Base-by-base conservation (phyloP, 2,113 vertebrate species). In the Gallinago paraguaiae region DNA sequence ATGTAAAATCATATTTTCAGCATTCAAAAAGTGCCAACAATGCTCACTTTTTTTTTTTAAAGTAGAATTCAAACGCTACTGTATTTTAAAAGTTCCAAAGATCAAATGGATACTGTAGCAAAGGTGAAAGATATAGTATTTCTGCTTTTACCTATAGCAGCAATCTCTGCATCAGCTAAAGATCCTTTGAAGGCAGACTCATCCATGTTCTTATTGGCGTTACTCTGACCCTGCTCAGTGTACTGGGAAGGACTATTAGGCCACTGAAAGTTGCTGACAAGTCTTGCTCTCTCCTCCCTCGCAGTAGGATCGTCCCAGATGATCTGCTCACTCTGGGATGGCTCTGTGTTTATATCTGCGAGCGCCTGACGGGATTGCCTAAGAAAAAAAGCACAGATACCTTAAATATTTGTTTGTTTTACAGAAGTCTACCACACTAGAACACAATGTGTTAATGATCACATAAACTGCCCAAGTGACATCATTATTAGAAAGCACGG, bases 261-360 rank as follows among this genome's bases (percentile, higher is more conserved):
- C 99, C 99, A 99, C 97, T 99, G 99, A 27, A 99, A 60, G 78
- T 99, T 99, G 96, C 99, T 99, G 71, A 99, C 99, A 41, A 99
- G 98, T 93, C 98, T 99, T 33, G 99, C 99, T 90, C 99, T 97
- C 97, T 99, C 99, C 75, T 99, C 99, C 56, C 99, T 98, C 0
- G 99, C 99, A 17, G 99, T 99, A 2, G 99, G 99, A 93, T 99
- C 99, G 1, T 99, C 99, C 99, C 99, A 99, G 48, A 99, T 98
- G 30, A 99, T 99, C 98, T 99, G 99, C 54, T 99, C 99, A 22
- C 98, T 99, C 94, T 99, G 99, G 33, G 99, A 99, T 2, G 99
- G 99, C 94, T 99, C 99, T 4, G 99, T 99, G 97, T 99, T 99
- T 14, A 98, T 10, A 83, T 99, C 99, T 91, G 97, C 48, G 4